Percentiles rank a stretch among this genome's conserved stretches.
Evolutionary conservation across 2,888 invertebrate genomes (phyloP).

Genomic region (Heteromyza rotundicornis): DNA sequence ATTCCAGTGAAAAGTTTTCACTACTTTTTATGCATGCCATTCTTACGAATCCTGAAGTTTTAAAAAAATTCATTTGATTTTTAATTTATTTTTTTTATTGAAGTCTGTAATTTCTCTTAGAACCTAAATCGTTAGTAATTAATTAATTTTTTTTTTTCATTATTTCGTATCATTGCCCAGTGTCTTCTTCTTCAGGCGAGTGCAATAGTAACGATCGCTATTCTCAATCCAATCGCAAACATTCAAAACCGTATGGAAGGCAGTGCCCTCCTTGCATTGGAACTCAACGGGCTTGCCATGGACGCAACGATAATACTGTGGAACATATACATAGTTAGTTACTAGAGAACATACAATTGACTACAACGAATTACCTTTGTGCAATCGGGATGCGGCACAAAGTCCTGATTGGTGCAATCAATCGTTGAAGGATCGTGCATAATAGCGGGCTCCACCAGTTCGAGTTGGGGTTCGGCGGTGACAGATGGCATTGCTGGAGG

Average conservation of each 20-base stretch:
- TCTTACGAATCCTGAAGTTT: too few relatives aligned
- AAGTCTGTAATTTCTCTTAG: neutral
- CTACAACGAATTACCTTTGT: slow-evolving; percentile 64
- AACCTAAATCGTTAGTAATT: too few relatives aligned
- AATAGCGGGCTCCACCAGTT: slow-evolving; percentile 26
- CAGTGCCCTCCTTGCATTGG: slow-evolving; percentile 75
- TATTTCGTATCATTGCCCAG: slow-evolving; percentile 39
- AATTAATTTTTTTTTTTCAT: slow-evolving; percentile 17
- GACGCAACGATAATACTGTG: slow-evolving; percentile 85
- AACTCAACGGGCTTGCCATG: slow-evolving; percentile 78
- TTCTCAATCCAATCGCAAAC: slow-evolving; percentile 85
- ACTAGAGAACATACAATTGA: neutral
- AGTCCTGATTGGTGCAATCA: slow-evolving; percentile 66
- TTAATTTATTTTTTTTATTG: neutral
- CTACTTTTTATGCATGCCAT: too few relatives aligned
- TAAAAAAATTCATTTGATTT: too few relatives aligned
- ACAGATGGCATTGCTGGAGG: slow-evolving; percentile 33
- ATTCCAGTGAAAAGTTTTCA: too few relatives aligned
- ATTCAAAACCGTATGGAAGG: slow-evolving; percentile 73
- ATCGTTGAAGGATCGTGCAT: slow-evolving; percentile 46
- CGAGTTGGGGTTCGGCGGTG: slow-evolving; percentile 34
- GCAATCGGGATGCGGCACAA: slow-evolving; percentile 68
- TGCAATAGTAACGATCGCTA: slow-evolving; percentile 67
- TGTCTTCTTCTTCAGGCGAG: slow-evolving; percentile 39
- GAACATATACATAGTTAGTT: neutral